Percentiles rank a stretch among this genome's conserved stretches.
Conservation (phyloP, 2,113 vertebrate genomes). For the Ciconia stormi region DNA sequence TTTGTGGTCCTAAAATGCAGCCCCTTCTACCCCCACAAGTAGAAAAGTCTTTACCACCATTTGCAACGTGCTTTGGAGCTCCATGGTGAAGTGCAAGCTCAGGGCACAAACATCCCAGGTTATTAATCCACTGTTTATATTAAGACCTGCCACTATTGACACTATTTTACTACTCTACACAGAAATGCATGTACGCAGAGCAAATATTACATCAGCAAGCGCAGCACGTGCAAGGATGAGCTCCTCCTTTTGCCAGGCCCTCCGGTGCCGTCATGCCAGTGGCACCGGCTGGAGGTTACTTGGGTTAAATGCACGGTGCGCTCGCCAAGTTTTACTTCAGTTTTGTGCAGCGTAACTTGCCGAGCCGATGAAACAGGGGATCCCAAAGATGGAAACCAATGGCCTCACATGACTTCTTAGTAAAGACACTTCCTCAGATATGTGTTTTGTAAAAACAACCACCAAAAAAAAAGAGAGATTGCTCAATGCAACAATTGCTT, state of each 20-base stretch:
- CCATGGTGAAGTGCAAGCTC: fast-evolving
- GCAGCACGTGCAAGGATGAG: not conserved
- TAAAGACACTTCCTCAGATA: not conserved
- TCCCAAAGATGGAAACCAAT: not conserved
- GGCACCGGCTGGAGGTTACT: not conserved
- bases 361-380: not conserved
- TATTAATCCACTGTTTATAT: not conserved
- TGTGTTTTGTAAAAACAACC: not conserved
- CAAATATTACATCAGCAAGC: not conserved
- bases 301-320: fast-evolving
- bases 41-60: not conserved
- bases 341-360: not conserved
- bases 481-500: not conserved
- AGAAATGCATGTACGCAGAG: not conserved
- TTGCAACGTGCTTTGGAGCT: not conserved
- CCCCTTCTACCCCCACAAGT: not conserved
- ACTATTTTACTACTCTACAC: not conserved
- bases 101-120: not conserved
- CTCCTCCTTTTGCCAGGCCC: not conserved
- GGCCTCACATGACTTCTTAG: not conserved
- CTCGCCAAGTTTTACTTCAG: not conserved
- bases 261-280: not conserved
- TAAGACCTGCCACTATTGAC: not conserved
- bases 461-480: not conserved
- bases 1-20: not conserved